Conservation (phyloP, 2,888 invertebrate genomes). For the Andrena minutula region DNA sequence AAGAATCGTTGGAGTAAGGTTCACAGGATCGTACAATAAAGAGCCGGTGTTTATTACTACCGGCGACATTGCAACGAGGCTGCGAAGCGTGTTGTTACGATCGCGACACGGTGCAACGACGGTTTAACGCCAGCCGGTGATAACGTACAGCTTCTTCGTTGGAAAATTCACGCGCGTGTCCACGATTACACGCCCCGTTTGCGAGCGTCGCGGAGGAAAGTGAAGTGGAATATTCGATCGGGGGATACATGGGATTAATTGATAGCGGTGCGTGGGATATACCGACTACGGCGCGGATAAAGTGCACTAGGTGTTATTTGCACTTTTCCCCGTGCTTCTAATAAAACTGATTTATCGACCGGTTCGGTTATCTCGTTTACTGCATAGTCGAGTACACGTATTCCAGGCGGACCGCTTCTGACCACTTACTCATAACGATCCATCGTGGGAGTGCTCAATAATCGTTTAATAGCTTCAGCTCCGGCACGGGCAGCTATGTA, state of each 20-base stretch:
- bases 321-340: constrained; percentile 1
- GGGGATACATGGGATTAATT: constrained; percentile 21
- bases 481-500: too few relatives aligned
- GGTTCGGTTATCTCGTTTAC: constrained; percentile 12
- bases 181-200: background rate
- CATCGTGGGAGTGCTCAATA: background rate
- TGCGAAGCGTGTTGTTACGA: constrained; percentile 40
- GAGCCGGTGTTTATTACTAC: constrained; percentile 67
- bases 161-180: constrained; percentile 23
- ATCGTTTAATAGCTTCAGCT: background rate
- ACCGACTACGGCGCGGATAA: constrained; percentile 12
- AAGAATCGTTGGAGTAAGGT: constrained; percentile 43
- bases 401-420: background rate
- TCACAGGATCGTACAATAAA: constrained; percentile 67
- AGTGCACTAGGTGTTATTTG: constrained; percentile 7
- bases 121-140: constrained; percentile 21
- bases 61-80: constrained; percentile 39
- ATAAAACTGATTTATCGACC: constrained; percentile 13
- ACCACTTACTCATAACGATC: background rate
- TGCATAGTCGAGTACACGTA: background rate
- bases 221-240: constrained; percentile 35
- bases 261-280: background rate
- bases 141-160: constrained; percentile 20
- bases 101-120: constrained; percentile 30
- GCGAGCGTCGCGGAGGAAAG: constrained; percentile 13